Evolutionary conservation across 2,888 invertebrate species (phyloP).

Genomic region (Neuroscelio doddi): DNA sequence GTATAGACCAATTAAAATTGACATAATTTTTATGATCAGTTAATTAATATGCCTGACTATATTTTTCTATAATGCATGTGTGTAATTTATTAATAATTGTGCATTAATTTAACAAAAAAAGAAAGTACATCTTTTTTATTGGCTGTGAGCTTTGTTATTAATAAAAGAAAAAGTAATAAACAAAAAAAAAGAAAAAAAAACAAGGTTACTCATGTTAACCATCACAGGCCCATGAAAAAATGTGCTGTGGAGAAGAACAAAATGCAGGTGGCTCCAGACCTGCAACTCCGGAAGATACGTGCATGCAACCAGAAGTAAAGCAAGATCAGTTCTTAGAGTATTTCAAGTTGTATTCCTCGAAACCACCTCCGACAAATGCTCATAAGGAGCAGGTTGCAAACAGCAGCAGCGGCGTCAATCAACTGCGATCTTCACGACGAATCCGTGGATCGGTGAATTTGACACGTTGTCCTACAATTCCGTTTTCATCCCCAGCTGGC

Average conservation of each 20-base stretch:
- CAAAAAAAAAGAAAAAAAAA: too few relatives aligned
- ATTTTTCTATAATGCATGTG: too few relatives aligned
- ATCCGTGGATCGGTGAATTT: conserved; percentile 71
- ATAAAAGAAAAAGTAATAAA: not conserved
- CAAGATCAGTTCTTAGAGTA: conserved; percentile 73
- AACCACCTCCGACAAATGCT: conserved; percentile 36
- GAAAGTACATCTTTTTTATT: not conserved
- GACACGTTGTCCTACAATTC: conserved; percentile 73
- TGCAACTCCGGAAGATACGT: conserved; percentile 60
- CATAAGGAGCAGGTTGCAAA: conserved; percentile 3
- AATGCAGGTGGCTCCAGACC: conserved; percentile 71
- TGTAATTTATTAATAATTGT: conserved; percentile 3
- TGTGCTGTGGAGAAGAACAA: conserved; percentile 69
- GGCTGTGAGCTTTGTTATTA: not conserved
- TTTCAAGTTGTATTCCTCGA: conserved; percentile 68
- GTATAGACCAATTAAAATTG: too few relatives aligned
- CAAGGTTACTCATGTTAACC: conserved; percentile 29
- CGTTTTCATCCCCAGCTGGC: conserved; percentile 75
- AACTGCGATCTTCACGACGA: conserved; percentile 67
- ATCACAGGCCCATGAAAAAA: conserved; percentile 73
- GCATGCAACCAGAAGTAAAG: conserved; percentile 54
- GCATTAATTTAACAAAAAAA: not conserved
- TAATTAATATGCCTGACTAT: too few relatives aligned
- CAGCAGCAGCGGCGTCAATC: conserved; percentile 14
- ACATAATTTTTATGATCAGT: too few relatives aligned